Evolutionary conservation across 2,888 invertebrate species (phyloP), one percentile per base, ranked within the genome.

Genomic region (Tigriopus californicus): DNA sequence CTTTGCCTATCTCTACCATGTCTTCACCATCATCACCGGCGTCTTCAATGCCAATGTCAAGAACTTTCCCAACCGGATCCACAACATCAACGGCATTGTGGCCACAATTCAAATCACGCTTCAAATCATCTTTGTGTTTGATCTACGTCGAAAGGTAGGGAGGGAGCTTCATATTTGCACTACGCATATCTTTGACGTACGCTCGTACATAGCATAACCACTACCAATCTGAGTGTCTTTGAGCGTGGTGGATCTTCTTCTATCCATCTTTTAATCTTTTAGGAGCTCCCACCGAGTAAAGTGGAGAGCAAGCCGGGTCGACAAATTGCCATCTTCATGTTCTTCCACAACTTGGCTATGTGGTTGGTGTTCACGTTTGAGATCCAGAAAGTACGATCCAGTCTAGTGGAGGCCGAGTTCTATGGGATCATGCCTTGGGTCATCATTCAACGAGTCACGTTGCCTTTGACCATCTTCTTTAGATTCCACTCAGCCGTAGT

Each of bases 281-380:
- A 33, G 33, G 33, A 33, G 8, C 33, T 33, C 33, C 33, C 33
- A 33, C 33, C 33, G 8, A 33, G 33, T 33, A 33, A 33, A 8
- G 8, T 33, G 4, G 33, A 86, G 66, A 86, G 85, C 71, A 92
- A 94, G 75, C 92, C 92, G 1, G 94, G 91, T 1, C 81, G 92
- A 61, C 92, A 94, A 71, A 84, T 91, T 62, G 90, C 94, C 63
- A 92, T 92, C 62, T 92, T 94, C 76, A 76, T 94, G 62, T 79
- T 94, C 62, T 90, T 94, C 70, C 88, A 88, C 74, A 94, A 94
- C 73, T 83, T 94, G 66, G 90, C 92, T 66, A 86, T 94, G 84
- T 94, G 91, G 85, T 83, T 90, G 64, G 87, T 92, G 68, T 89
- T 90, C 73, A 91, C 91, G 47, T 90, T 94, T 69, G 91, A 92